Evolutionary conservation across 2,797 vertebrate genomes (phyloP).

Genomic region (Pseudomugil tenellus): DNA sequence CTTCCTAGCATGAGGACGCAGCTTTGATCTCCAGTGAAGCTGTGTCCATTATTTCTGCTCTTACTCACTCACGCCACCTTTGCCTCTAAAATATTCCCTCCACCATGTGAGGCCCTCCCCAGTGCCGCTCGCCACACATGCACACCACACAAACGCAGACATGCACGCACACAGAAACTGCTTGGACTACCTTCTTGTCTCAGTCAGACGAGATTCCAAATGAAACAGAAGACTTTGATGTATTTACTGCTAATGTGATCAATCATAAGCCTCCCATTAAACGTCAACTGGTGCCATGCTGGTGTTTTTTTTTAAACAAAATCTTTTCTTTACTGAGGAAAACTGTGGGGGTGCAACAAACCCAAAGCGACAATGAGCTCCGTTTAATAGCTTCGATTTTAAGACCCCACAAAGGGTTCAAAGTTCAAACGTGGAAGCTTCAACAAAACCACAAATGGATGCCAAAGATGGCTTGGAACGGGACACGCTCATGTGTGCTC

Average conservation of each 20-base stretch:
- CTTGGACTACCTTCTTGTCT: conserved; percentile 74
- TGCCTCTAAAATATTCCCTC: conserved; percentile 64
- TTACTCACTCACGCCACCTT: conserved; percentile 79
- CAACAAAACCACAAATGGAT: conserved; percentile 67
- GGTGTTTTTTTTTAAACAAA: conserved; percentile 38
- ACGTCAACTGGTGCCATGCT: conserved; percentile 66
- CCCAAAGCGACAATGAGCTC: conserved; percentile 58
- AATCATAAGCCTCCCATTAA: conserved; percentile 76
- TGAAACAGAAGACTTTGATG: conserved; percentile 79
- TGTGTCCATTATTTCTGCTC: conserved; percentile 71
- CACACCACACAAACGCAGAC: conserved; percentile 33
- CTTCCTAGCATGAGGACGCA: conserved; percentile 26
- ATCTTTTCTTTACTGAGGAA: conserved; percentile 31
- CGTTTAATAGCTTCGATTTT: conserved; percentile 68
- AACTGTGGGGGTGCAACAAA: conserved; percentile 39
- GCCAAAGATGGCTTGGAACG: conserved; percentile 39
- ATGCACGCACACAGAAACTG: conserved; percentile 35
- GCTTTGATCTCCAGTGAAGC: conserved; percentile 83
- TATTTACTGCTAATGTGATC: conserved; percentile 74
- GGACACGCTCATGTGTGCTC: conserved; percentile 6
- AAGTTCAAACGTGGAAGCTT: conserved; percentile 75
- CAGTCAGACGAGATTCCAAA: conserved; percentile 61
- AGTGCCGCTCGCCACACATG: conserved; percentile 25
- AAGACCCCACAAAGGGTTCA: conserved; percentile 66
- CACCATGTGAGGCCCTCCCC: conserved; percentile 65